Evolutionary conservation across 2,888 invertebrate genomes (phyloP), one percentile per base, ranked within the genome.

Genomic region (Philereme vetulata): DNA sequence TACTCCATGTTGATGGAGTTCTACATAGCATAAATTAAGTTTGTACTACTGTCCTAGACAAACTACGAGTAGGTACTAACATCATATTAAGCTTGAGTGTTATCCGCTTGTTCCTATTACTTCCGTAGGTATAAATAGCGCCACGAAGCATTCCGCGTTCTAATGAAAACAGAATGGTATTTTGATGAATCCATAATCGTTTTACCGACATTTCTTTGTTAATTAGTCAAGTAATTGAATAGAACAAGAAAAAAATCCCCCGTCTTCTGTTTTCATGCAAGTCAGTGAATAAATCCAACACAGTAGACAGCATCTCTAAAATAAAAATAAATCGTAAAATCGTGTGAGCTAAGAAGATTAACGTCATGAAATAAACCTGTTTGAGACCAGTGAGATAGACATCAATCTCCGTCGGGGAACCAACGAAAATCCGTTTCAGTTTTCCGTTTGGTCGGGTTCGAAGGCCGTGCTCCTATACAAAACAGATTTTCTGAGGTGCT

Each of bases 331-430:
- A 1, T 21, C 21, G 21, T 21, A 44, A 51, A 60, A 56, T 53
- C 36, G 47, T 51, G 33, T 49, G 56, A 43, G 42, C 45, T 36
- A 46, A 55, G 58, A 49, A 63, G 60, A 68, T 66, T 63, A 58
- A 58, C 42, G 49, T 54, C 60, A 48, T 54, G 40, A 60, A 55
- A 67, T 64, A 66, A 63, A 64, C 58, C 63, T 67, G 61, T 47
- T 51, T 33, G 8, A 56, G 48, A 57, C 60, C 60, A 67, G 60
- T 59, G 40, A 59, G 52, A 56, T 62, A 60, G 53, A 60, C 44
- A 43, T 48, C 42, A 33, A 48, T 46, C 50, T 58, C 58, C 35
- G n/a, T 40, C 7, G 57, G 46, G 35, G 53, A 63, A 61, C 61
- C 63, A 58, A 56, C 48, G 54, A 60, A 56, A 60, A 57, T 55